Conservation (phyloP, 2,113 vertebrate genomes). For the Campylomormyrus tamandua region DNA sequence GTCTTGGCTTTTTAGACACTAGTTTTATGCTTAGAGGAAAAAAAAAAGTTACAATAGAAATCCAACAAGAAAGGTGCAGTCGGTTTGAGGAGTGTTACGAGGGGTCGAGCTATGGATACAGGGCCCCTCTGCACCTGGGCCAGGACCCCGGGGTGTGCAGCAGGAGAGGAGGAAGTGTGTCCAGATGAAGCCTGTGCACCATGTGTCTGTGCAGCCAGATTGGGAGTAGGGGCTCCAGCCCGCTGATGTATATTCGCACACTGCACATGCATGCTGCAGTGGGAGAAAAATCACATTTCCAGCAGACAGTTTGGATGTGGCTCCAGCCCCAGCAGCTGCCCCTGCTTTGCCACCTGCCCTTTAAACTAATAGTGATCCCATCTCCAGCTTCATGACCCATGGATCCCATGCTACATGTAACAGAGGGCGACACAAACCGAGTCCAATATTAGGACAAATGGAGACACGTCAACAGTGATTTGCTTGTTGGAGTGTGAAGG, state of each 20-base stretch:
- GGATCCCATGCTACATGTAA: slow-evolving; percentile 7
- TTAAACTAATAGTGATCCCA: slow-evolving; percentile 66
- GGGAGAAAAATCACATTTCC: slow-evolving; percentile 70
- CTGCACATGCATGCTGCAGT: slow-evolving; percentile 43
- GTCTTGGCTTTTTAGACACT: not conserved
- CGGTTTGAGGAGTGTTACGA: not conserved
- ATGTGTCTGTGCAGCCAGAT: slow-evolving; percentile 58
- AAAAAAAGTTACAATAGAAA: not conserved
- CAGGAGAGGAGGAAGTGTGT: not conserved
- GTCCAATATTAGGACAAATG: slow-evolving; percentile 59
- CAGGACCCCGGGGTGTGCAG: not conserved
- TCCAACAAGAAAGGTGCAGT: not conserved
- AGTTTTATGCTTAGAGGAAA: not conserved
- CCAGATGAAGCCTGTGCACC: slow-evolving; percentile 42
- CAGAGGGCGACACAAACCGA: slow-evolving; percentile 38
- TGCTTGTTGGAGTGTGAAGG: slow-evolving; percentile 45
- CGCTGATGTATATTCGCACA: not conserved
- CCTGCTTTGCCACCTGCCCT: slow-evolving; percentile 63
- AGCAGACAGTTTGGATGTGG: slow-evolving; percentile 49
- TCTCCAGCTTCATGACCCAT: slow-evolving; percentile 55
- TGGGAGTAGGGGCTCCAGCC: slow-evolving; percentile 35
- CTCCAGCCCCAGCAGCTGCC: slow-evolving; percentile 59
- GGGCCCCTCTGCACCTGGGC: not conserved
- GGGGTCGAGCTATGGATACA: not conserved
- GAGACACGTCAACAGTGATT: slow-evolving; percentile 48